phyloP scores from a whole-genome alignment of 64 coral and sea anemone genomes.

The Porites lutea region DNA sequence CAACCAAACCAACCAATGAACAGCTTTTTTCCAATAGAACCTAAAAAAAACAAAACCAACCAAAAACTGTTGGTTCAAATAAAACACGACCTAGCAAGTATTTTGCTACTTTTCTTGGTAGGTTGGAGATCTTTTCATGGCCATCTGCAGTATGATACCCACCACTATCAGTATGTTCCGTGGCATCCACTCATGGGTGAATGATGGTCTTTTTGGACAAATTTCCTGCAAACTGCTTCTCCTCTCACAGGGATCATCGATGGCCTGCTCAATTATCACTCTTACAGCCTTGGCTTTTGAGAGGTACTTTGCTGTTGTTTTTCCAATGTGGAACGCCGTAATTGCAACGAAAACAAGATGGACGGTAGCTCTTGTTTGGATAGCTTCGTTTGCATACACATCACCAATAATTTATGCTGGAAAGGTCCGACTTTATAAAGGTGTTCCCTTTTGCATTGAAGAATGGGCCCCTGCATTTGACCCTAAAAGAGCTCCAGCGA shows the following conservation, averaged over 20 bases:
- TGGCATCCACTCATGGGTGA: not conserved
- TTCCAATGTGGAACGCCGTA: conserved; percentile 28
- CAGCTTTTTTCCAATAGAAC: no score
- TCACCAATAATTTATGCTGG: conserved; percentile 35
- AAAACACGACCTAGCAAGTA: no score
- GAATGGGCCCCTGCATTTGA: conserved; percentile 48
- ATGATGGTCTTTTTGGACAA: conserved; percentile 16
- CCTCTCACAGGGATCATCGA: conserved; percentile 38
- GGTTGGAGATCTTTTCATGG: conserved; percentile 64
- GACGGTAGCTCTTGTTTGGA: conserved; percentile 29
- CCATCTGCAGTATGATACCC: conserved; percentile 39
- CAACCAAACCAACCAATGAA: no score
- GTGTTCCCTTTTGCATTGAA: conserved; percentile 35
- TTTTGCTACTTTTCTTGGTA: not conserved
- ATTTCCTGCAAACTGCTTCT: conserved; percentile 43
- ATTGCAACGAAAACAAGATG: conserved; percentile 8
- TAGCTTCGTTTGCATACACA: not conserved
- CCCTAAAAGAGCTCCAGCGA: conserved; percentile 1
- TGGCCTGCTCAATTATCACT: conserved; percentile 66
- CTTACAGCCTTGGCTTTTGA: conserved; percentile 62
- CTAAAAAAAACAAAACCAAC: no score
- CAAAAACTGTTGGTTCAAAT: no score
- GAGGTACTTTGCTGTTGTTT: conserved; percentile 60
- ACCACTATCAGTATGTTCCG: conserved; percentile 15
- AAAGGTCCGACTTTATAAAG: not conserved